Percentiles rank a stretch among this genome's conserved stretches.
phyloP scores from a whole-genome alignment of 2,888 invertebrate genomes.

The Diloba caeruleocephala region DNA sequence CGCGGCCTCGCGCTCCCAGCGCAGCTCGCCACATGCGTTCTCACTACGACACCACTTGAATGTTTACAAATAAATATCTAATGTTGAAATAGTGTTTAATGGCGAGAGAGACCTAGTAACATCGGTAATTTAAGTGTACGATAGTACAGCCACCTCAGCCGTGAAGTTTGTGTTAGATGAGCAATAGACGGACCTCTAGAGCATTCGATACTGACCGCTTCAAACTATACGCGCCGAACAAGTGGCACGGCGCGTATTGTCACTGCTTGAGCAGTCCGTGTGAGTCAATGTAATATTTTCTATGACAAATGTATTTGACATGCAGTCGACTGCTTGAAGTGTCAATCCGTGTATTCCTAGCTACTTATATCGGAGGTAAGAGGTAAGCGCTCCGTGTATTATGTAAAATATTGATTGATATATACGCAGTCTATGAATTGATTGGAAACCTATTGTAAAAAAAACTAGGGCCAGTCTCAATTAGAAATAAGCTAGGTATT shows the following conservation, averaged over 20 bases:
- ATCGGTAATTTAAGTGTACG: no score
- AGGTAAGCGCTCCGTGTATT: no score
- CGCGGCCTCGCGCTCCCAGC: slow-evolving; percentile 15
- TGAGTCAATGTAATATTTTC: slow-evolving; percentile 12
- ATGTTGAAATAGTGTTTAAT: slow-evolving; percentile 36
- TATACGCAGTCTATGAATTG: no score
- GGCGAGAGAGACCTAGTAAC: no score
- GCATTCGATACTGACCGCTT: neutral
- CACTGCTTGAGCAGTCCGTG: neutral
- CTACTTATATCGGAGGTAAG: no score
- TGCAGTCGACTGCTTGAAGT: slow-evolving; percentile 5
- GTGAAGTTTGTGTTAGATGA: no score
- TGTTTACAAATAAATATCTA: slow-evolving; percentile 39
- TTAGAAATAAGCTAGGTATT: neutral
- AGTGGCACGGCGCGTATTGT: no score
- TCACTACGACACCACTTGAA: slow-evolving; percentile 25
- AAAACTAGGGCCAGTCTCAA: neutral
- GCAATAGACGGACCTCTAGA: slow-evolving; percentile 4
- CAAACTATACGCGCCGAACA: neutral
- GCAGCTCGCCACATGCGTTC: slow-evolving; percentile 6
- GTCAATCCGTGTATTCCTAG: slow-evolving; percentile 1
- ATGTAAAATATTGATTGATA: no score
- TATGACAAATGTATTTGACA: slow-evolving; percentile 12
- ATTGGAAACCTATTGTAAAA: neutral
- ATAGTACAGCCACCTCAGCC: no score